Evolutionary conservation across 2,797 vertebrate species (phyloP).

Genomic region (Epinephelus malabaricus): DNA sequence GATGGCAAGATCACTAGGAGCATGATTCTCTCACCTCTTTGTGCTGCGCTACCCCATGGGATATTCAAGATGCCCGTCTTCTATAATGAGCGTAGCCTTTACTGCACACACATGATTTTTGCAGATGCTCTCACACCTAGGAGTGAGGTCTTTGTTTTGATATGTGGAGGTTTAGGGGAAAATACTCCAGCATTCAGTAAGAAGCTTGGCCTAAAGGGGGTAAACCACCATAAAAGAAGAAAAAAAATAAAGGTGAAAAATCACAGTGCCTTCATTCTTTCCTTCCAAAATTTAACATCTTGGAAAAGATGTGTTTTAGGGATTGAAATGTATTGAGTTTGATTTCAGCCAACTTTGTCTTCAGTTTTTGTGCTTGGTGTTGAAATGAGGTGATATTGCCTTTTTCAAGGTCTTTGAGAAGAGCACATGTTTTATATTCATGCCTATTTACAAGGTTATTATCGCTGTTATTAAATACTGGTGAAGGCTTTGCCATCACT

Average conservation of each 20-base stretch:
- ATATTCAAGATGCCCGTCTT: slow-evolving; percentile 49
- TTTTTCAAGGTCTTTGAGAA: not conserved
- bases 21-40: slow-evolving; percentile 65
- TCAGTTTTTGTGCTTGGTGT: not conserved
- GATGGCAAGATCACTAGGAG: slow-evolving; percentile 68
- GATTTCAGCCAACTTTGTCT: not conserved
- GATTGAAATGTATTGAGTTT: not conserved
- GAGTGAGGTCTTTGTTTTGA: slow-evolving; percentile 39
- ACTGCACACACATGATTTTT: slow-evolving; percentile 37
- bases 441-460: slow-evolving; percentile 31
- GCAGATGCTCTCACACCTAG: slow-evolving; percentile 32
- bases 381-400: not conserved
- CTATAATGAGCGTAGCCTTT: slow-evolving; percentile 49
- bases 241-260: slow-evolving; percentile 26
- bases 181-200: slow-evolving; percentile 22
- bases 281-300: slow-evolving; percentile 11
- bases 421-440: slow-evolving; percentile 20
- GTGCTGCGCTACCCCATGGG: slow-evolving; percentile 44
- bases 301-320: slow-evolving; percentile 9
- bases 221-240: slow-evolving; percentile 23
- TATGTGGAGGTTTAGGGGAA: slow-evolving; percentile 14
- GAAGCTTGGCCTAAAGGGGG: slow-evolving; percentile 18
- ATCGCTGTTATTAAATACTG: slow-evolving; percentile 46
- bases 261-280: not conserved
- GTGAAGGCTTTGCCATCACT: slow-evolving; percentile 13